Evolutionary conservation across 2,113 vertebrate genomes (phyloP).

Genomic region (Seriola quinqueradiata): DNA sequence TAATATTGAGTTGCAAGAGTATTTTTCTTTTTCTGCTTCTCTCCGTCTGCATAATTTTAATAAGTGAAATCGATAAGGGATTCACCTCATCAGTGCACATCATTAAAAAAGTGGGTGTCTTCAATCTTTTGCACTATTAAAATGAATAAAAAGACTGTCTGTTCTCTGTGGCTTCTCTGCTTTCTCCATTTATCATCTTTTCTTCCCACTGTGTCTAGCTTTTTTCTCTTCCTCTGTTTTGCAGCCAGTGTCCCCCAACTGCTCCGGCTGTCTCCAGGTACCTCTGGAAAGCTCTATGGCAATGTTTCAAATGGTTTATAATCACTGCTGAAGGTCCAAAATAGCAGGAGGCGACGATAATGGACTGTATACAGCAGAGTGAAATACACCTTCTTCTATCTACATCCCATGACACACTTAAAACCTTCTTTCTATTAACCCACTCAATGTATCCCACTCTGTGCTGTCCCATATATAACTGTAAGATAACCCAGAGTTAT

Average conservation of each 20-base stretch:
- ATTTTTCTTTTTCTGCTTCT: neutral
- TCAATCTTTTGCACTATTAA: neutral
- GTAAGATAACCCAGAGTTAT: conserved; percentile 15
- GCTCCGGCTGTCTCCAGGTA: conserved; percentile 22
- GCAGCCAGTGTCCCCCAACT: conserved; percentile 21
- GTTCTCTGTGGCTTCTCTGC: neutral
- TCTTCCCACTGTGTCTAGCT: neutral
- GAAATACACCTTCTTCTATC: conserved; percentile 8
- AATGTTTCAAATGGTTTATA: conserved; percentile 33
- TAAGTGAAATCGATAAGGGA: conserved; percentile 18
- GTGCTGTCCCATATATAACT: conserved; percentile 14
- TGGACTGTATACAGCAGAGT: conserved; percentile 12
- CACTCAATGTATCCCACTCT: neutral
- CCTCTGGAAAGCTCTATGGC: conserved; percentile 28
- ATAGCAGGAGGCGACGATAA: conserved; percentile 21
- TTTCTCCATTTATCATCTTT: neutral
- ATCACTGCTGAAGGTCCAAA: conserved; percentile 10
- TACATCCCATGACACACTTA: conserved; percentile 16
- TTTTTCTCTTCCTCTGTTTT: conserved; percentile 13
- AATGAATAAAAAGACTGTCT: conserved; percentile 11
- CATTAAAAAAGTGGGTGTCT: conserved; percentile 5
- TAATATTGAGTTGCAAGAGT: neutral
- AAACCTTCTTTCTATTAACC: conserved; percentile 9
- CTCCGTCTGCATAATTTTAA: neutral
- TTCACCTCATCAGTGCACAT: conserved; percentile 10